Percentiles rank a stretch among this genome's conserved stretches.
Conservation (phyloP, 1,140 invertebrate genomes). For the Stenopsyche tienmushanensis region DNA sequence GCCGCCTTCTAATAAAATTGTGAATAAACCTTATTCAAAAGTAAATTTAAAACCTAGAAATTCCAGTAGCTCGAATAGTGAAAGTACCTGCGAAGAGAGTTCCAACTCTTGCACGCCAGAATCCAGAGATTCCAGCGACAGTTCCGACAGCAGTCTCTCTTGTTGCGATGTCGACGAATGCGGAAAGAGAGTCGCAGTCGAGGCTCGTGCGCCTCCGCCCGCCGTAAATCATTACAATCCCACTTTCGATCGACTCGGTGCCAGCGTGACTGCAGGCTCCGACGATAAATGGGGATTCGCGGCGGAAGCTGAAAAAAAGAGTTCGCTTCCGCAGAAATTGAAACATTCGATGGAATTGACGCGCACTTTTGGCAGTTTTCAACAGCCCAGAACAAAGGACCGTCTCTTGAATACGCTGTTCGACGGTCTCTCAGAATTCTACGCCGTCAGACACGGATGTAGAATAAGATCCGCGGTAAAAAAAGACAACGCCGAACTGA, state of each 20-base stretch:
- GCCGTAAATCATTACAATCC: slow-evolving; percentile 42
- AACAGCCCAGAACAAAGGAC: slow-evolving; percentile 45
- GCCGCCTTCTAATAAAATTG: background rate
- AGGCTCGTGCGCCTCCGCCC: slow-evolving; percentile 27
- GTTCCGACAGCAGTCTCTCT: slow-evolving; percentile 8
- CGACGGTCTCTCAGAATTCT: slow-evolving; percentile 84
- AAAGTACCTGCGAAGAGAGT: slow-evolving; percentile 25
- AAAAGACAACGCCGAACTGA: slow-evolving; percentile 41
- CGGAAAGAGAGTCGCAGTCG: slow-evolving; percentile 46
- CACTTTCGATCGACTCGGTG: slow-evolving; percentile 56
- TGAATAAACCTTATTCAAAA: background rate
- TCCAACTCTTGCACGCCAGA: slow-evolving; percentile 19
- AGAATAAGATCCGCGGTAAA: slow-evolving; percentile 49
- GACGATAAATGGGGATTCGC: slow-evolving; percentile 78
- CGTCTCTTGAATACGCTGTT: slow-evolving; percentile 70
- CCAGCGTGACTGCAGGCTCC: slow-evolving; percentile 52
- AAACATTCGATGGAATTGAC: slow-evolving; percentile 2
- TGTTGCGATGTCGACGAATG: slow-evolving; percentile 26
- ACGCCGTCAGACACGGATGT: slow-evolving; percentile 62
- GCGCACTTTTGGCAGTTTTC: slow-evolving; percentile 25
- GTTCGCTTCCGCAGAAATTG: slow-evolving; percentile 42
- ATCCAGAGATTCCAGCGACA: background rate
- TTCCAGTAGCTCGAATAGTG: slow-evolving; percentile 17
- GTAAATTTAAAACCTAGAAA: slow-evolving; percentile 4
- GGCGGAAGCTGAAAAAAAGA: slow-evolving; percentile 61